Conservation (phyloP, 1,140 invertebrate genomes). For the Sitobion miscanthi region DNA sequence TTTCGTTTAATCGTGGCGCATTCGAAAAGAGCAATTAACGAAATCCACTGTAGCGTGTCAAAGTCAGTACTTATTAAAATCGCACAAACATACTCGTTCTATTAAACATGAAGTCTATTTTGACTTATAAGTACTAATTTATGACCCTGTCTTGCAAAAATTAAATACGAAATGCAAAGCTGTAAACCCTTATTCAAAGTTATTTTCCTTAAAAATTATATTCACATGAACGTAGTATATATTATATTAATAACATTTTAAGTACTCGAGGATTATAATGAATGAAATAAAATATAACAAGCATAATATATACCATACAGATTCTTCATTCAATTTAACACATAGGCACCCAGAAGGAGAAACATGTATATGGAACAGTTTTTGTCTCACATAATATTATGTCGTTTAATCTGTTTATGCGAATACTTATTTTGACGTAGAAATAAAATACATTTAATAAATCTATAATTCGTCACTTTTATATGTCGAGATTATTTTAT, state of each 20-base stretch:
- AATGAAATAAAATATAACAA: neutral
- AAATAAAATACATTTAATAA: neutral
- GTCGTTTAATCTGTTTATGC: neutral
- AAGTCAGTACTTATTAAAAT: neutral
- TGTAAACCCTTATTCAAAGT: neutral
- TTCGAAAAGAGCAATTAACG: constrained; percentile 23
- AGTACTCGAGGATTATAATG: neutral
- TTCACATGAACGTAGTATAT: neutral
- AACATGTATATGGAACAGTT: neutral
- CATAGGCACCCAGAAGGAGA: neutral
- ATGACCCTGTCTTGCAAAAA: neutral
- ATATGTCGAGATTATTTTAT: neutral
- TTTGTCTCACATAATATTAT: neutral
- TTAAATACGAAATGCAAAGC: neutral
- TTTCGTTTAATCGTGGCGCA: neutral
- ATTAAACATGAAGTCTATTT: neutral
- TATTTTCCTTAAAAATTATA: neutral
- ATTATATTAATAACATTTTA: neutral
- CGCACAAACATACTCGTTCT: neutral
- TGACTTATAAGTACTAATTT: neutral
- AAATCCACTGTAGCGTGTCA: neutral
- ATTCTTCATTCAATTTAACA: neutral
- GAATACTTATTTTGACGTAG: neutral
- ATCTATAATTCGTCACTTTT: neutral
- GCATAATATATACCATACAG: neutral